Evolutionary conservation across 2,113 vertebrate species (phyloP), one percentile per base, ranked within the genome.

Genomic region (Cebidichthys violaceus): DNA sequence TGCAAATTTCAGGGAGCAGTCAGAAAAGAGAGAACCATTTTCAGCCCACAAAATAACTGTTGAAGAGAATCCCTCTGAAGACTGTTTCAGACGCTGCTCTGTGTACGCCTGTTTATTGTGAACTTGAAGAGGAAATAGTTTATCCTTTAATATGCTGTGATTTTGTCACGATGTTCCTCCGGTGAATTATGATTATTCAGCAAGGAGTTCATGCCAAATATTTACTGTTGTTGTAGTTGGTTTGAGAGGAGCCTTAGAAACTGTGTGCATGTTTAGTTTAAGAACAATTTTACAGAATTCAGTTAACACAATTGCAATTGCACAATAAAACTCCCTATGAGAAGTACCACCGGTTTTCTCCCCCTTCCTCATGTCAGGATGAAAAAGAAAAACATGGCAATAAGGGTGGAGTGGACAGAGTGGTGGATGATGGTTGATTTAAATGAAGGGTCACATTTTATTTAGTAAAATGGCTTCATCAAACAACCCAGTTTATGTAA

Each of bases 11-110:
- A 91, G 75, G 66, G 67, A 80, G 75, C 79, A 87, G 84, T 79
- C 86, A 93, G 72, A 89, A 80, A 83, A 70, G 76, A 82, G 71
- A 66, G 70, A 88, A 88, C 77, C 73, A 78, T 89, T 91, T 86
- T 91, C 74, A 75, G 67, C 71, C 86, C 27, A 62, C 79, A 54
- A 79, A 89, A 83, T 86, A 86, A 85, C 84, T 69, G 85, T 92
- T 90, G 93, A 88, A 91, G 69, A 86, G 75, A 76, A 62, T 74
- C 83, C 76, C 76, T 43, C 37, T 3, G 4, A 55, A 59, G 74
- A 65, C 68, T 59, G 60, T 39, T 66, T 85, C 73, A 72, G 75
- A 59, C 13, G 15, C 79, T 80, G 73, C 45, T 70, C 74, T 31
- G 27, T 50, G 27, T 76, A 72, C 55, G 80, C 68, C 67, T 69